Conservation (phyloP, 2,888 invertebrate genomes). For the Sepiola atlantica region DNA sequence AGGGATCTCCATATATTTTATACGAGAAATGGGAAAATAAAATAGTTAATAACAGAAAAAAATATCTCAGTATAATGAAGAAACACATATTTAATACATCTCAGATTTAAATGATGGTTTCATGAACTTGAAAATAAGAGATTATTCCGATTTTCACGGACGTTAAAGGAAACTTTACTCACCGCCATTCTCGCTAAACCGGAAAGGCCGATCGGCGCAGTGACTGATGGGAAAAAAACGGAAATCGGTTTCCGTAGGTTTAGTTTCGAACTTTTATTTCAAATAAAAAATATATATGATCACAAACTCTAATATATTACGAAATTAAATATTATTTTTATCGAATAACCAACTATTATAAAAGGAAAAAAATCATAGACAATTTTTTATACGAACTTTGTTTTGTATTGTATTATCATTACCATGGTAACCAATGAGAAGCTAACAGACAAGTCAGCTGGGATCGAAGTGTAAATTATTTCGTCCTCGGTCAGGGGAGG, state of each 20-base stretch:
- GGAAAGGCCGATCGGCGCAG: not conserved
- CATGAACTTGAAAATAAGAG: not conserved
- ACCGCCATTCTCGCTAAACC: conserved; percentile 41
- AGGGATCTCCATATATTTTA: not conserved
- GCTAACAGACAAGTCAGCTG: not conserved
- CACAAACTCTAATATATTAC: not conserved
- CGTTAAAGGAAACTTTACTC: not conserved
- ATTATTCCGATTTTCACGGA: not conserved
- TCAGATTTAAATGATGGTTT: not conserved
- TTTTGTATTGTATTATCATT: not conserved
- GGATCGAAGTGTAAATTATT: no score
- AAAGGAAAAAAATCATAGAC: not conserved
- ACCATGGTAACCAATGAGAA: conserved; percentile 4
- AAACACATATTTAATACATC: not conserved
- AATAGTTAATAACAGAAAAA: not conserved
- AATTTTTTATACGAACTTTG: not conserved
- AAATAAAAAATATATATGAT: not conserved
- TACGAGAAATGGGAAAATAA: not conserved
- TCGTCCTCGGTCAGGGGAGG: no score
- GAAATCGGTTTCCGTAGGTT: not conserved
- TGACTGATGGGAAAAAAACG: not conserved
- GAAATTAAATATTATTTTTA: not conserved
- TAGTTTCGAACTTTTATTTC: not conserved
- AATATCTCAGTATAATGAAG: not conserved
- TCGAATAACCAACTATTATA: not conserved